Conservation (phyloP, 2,888 invertebrate genomes). For the Drosophila austrosaltans region DNA sequence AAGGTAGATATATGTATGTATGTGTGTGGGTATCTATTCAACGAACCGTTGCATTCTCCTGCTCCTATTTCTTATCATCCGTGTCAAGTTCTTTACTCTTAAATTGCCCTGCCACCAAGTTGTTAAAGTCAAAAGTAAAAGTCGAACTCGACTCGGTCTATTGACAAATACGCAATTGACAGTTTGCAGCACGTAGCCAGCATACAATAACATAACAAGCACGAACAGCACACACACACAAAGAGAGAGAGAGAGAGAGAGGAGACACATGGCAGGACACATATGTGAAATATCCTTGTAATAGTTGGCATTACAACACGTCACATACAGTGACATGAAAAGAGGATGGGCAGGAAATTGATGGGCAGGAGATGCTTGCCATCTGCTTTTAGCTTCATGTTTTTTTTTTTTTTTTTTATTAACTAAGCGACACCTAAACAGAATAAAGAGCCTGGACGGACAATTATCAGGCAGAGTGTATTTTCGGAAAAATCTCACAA, state of each 20-base stretch:
- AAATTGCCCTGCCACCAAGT: background rate
- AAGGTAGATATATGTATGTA: slow-evolving; percentile 3
- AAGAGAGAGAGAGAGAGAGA: background rate
- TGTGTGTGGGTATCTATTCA: slow-evolving; percentile 6
- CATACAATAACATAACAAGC: slow-evolving; percentile 53
- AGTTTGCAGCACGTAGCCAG: slow-evolving; percentile 63
- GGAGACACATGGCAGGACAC: slow-evolving; percentile 1
- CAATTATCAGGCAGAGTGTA: slow-evolving; percentile 9
- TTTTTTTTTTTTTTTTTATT: slow-evolving; percentile 26
- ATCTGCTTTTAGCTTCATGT: slow-evolving; percentile 52
- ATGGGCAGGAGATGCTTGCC: slow-evolving; percentile 35
- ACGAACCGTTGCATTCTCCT: slow-evolving; percentile 2
- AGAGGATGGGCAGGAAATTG: slow-evolving; percentile 24
- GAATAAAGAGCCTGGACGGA: background rate
- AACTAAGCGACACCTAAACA: slow-evolving; percentile 4
- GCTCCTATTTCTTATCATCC: background rate
- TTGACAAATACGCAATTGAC: slow-evolving; percentile 70
- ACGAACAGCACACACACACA: slow-evolving; percentile 41
- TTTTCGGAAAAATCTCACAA: slow-evolving; percentile 2
- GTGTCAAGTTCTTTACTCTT: slow-evolving; percentile 3
- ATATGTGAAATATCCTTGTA: slow-evolving; percentile 47
- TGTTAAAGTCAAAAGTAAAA: background rate
- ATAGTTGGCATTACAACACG: slow-evolving; percentile 60
- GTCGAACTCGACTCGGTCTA: slow-evolving; percentile 36
- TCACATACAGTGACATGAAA: slow-evolving; percentile 30